Evolutionary conservation across 2,888 invertebrate genomes (phyloP).

Genomic region (Cyrtodaria siliqua): DNA sequence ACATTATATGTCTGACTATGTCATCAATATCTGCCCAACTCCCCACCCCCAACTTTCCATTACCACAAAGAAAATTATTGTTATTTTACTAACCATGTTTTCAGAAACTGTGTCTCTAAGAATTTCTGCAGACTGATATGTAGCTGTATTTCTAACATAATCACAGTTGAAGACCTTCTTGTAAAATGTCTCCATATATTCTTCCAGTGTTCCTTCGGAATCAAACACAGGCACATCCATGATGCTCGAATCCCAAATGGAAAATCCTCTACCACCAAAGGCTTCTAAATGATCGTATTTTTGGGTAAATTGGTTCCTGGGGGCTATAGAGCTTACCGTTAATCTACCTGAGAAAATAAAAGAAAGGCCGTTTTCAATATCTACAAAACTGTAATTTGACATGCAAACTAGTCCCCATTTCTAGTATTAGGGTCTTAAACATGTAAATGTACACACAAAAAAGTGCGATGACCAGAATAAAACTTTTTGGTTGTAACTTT

Average conservation of each 20-base stretch:
- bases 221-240: slow-evolving; percentile 58
- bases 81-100: slow-evolving; percentile 56
- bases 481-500: too few relatives aligned
- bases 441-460: too few relatives aligned
- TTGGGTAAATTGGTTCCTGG: slow-evolving; percentile 40
- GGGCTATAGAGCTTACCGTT: slow-evolving; percentile 60
- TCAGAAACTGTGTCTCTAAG: slow-evolving; percentile 63
- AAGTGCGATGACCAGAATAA: too few relatives aligned
- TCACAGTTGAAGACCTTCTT: slow-evolving; percentile 68
- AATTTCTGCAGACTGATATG: slow-evolving; percentile 64
- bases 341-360: slow-evolving; percentile 69
- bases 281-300: slow-evolving; percentile 45
- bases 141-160: slow-evolving; percentile 37
- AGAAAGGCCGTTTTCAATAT: too few relatives aligned
- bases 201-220: slow-evolving; percentile 65
- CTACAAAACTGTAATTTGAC: too few relatives aligned
- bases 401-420: too few relatives aligned
- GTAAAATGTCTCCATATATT: slow-evolving; percentile 51
- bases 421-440: too few relatives aligned
- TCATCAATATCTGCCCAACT: too few relatives aligned
- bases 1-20: too few relatives aligned
- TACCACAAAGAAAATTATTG: background rate
- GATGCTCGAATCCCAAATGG: slow-evolving; percentile 65
- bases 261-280: slow-evolving; percentile 72
- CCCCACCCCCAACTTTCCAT: background rate